phyloP scores from a whole-genome alignment of 1,140 invertebrate species.

The Paramacrobiotus metropolitanus region DNA sequence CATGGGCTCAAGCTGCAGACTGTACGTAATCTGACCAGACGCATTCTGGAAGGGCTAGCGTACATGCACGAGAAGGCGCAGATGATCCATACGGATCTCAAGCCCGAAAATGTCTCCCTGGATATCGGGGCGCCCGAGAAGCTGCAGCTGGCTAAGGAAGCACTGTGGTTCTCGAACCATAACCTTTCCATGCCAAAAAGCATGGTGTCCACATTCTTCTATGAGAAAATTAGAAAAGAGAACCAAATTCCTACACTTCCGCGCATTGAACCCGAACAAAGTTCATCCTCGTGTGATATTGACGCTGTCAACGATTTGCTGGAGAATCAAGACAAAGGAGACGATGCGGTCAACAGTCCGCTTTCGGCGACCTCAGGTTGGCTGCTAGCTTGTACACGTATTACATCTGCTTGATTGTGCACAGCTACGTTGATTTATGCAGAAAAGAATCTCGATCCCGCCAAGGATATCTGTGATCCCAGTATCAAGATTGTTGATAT shows the following conservation, averaged over 20 bases:
- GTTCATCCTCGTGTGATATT: too few relatives aligned
- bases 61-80: conserved; percentile 1
- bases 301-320: too few relatives aligned
- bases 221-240: conserved; percentile 91
- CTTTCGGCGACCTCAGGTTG: background rate
- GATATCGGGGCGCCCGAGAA: background rate
- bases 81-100: conserved; percentile 9
- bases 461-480: conserved; percentile 30
- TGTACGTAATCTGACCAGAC: conserved; percentile 78
- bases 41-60: conserved; percentile 23
- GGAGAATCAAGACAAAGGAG: too few relatives aligned
- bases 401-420: background rate
- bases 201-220: conserved; percentile 85
- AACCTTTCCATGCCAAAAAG: conserved; percentile 30
- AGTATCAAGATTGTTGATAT: conserved; percentile 9
- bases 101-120: conserved; percentile 7
- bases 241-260: conserved; percentile 60
- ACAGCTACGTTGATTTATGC: background rate
- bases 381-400: background rate
- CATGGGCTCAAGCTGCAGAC: conserved; percentile 79
- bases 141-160: background rate
- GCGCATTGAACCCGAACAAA: too few relatives aligned
- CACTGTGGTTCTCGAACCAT: conserved; percentile 37
- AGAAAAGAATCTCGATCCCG: conserved; percentile 35
- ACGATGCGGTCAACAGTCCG: too few relatives aligned